These are phyloP conservation scores for Ptychadena robeensis DNA, from an alignment of 2,797 vertebrate genomes.

Conservation along the genomic window DNA sequence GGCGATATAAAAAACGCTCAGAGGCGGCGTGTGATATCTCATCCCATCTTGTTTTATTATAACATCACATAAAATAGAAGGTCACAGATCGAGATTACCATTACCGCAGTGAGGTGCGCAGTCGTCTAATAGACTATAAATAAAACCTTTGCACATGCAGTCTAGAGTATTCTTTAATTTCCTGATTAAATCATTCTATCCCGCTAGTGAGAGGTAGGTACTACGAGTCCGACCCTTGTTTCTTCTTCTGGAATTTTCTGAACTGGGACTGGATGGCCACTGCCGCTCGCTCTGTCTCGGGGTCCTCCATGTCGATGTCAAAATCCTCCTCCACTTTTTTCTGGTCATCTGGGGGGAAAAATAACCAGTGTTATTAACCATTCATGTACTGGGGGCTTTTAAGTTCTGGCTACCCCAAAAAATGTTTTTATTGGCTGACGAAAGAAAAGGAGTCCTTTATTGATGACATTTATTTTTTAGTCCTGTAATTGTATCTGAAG, in stretches of 20 bases:
- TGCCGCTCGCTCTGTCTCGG: slow-evolving; percentile 94
- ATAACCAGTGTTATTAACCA: neutral
- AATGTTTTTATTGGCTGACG: too few species aligned
- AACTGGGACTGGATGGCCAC: slow-evolving; percentile 98
- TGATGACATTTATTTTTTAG: too few species aligned
- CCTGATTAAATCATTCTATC: slow-evolving; percentile 68
- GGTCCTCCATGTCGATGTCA: slow-evolving; percentile 95
- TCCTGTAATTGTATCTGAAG: too few species aligned
- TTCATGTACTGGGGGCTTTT: too few species aligned
- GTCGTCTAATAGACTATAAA: slow-evolving; percentile 66
- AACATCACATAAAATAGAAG: slow-evolving; percentile 71
- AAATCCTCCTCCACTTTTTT: slow-evolving; percentile 91
- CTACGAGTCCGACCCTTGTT: slow-evolving; percentile 86
- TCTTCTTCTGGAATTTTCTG: slow-evolving; percentile 99
- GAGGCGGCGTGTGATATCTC: slow-evolving; percentile 65
- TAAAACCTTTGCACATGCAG: slow-evolving; percentile 78
- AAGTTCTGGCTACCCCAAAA: too few species aligned
- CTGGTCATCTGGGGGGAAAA: slow-evolving; percentile 79
- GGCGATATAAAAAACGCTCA: neutral
- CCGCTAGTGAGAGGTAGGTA: slow-evolving; percentile 66
- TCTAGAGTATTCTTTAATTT: slow-evolving; percentile 65
- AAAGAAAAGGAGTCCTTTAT: too few species aligned
- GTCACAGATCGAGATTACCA: slow-evolving; percentile 69
- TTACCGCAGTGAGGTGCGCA: slow-evolving; percentile 61
- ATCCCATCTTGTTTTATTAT: slow-evolving; percentile 78